Percentiles rank a stretch among this genome's conserved stretches.
Evolutionary conservation across 2,888 invertebrate species (phyloP).

Genomic region (Andrena hattorfiana): DNA sequence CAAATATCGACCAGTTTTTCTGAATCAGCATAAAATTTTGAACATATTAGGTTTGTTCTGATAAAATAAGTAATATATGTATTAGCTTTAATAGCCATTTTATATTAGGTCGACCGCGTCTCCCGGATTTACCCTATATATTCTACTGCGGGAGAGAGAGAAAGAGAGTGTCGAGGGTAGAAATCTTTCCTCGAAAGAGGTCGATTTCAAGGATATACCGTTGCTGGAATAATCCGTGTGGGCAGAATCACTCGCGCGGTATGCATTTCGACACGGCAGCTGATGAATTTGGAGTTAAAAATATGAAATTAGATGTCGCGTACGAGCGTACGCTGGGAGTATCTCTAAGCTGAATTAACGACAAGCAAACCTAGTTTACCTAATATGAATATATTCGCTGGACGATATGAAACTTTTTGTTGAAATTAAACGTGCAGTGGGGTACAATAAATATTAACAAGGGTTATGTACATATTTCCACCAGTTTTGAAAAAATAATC

Average conservation of each 20-base stretch:
- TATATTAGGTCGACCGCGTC: too few species aligned
- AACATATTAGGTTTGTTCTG: too few species aligned
- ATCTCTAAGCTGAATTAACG: not conserved
- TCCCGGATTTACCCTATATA: too few species aligned
- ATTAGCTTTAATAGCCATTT: too few species aligned
- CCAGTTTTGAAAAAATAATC: not conserved
- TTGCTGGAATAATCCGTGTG: conserved; percentile 9
- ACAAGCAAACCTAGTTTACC: not conserved
- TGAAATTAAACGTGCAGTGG: not conserved
- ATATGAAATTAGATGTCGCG: not conserved
- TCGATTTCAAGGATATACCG: conserved; percentile 24
- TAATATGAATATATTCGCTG: not conserved
- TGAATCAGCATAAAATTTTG: too few species aligned
- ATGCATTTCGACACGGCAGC: not conserved
- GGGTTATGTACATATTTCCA: not conserved
- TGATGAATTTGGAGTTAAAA: not conserved
- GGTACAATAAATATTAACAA: not conserved
- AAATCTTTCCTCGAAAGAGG: conserved; percentile 34
- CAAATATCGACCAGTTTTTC: too few species aligned
- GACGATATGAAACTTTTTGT: not conserved
- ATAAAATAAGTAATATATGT: too few species aligned
- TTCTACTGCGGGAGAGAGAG: not conserved
- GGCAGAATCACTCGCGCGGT: not conserved
- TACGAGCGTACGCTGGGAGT: not conserved
- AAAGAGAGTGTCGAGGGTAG: not conserved